Evolutionary conservation across 1,140 invertebrate species (phyloP).

Genomic region (Zaprionus ornatus): DNA sequence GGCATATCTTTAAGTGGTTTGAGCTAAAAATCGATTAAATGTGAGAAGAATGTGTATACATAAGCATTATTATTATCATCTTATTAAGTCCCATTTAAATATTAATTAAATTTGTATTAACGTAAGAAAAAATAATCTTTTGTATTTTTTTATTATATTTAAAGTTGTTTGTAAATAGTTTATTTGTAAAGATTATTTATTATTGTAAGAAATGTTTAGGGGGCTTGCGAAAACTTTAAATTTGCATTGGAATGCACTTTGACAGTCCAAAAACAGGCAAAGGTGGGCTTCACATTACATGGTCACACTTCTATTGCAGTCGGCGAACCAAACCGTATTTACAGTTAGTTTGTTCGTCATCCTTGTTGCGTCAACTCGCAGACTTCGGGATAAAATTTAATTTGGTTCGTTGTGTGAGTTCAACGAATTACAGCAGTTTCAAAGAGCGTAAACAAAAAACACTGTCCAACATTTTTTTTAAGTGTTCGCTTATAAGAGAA

Average conservation of each 20-base stretch:
- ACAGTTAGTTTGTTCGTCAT: conserved; percentile 43
- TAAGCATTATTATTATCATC: too few species aligned
- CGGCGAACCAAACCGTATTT: conserved; percentile 22
- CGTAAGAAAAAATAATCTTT: not conserved
- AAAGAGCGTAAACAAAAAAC: conserved; percentile 30
- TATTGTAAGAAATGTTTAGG: too few species aligned
- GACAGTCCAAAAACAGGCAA: not conserved
- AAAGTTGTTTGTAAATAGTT: not conserved
- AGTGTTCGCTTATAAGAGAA: conserved; percentile 17
- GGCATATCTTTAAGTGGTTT: not conserved
- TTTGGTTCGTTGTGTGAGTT: conserved; percentile 21
- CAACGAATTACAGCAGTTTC: conserved; percentile 38
- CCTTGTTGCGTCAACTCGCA: conserved; percentile 25
- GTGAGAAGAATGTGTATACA: not conserved
- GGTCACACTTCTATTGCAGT: conserved; percentile 17
- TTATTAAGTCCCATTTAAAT: not conserved
- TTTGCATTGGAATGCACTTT: not conserved
- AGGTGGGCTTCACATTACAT: not conserved
- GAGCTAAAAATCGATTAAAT: not conserved
- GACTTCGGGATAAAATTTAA: not conserved
- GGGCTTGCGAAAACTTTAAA: not conserved
- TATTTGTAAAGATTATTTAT: not conserved
- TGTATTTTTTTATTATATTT: not conserved
- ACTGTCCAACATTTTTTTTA: conserved; percentile 26
- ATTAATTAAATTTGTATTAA: not conserved